Evolutionary conservation across 2,797 vertebrate genomes (phyloP).

Genomic region (Gallinago solitaria): DNA sequence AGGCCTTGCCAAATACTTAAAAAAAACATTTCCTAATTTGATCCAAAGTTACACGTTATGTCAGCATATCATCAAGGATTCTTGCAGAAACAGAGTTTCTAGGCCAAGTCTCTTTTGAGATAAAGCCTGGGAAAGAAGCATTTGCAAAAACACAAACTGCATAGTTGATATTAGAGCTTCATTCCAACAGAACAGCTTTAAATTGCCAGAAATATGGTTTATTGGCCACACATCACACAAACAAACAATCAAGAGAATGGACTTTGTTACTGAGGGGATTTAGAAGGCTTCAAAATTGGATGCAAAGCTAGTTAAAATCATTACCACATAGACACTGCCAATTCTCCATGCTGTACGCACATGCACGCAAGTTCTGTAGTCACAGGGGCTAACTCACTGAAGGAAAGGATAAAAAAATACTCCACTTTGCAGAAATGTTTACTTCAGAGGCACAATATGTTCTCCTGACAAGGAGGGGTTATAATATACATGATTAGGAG

Average conservation of each 20-base stretch:
- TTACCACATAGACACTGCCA: not conserved
- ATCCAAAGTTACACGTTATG: not conserved
- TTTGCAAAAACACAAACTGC: not conserved
- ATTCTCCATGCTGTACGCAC: not conserved
- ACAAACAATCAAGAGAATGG: constrained; percentile 7
- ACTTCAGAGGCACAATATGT: not conserved
- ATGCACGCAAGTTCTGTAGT: not conserved
- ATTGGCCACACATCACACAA: constrained; percentile 13
- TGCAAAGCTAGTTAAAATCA: constrained; percentile 15
- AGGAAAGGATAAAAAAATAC: not conserved
- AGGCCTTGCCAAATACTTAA: not conserved
- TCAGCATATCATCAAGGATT: not conserved
- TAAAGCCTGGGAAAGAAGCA: not conserved
- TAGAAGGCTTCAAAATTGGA: constrained; percentile 1
- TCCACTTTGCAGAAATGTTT: not conserved
- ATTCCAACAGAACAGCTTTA: not conserved
- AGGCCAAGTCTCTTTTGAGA: not conserved
- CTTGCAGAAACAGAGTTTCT: not conserved
- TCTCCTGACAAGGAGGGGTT: not conserved
- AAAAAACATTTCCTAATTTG: not conserved
- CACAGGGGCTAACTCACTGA: not conserved
- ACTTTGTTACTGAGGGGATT: constrained; percentile 13
- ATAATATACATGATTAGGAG: not conserved
- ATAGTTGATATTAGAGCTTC: not conserved
- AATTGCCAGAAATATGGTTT: constrained; percentile 6